Evolutionary conservation across 1,140 invertebrate genomes (phyloP), one percentile per base, ranked within the genome.

Genomic region (Drosophila sulfurigaster): DNA sequence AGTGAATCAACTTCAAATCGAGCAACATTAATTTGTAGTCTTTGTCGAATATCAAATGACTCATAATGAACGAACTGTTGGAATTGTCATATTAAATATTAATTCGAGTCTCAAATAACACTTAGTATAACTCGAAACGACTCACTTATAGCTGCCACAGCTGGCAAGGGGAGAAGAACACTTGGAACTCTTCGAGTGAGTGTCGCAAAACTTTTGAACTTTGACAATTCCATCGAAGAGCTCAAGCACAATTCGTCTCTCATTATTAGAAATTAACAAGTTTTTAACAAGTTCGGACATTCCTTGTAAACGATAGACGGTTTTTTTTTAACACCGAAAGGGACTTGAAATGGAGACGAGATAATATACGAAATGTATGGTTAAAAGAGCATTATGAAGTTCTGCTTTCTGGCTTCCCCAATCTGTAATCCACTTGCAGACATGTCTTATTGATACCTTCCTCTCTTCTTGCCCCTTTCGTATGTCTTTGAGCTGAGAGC

Each of bases 261-360:
- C 48, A 52, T 75, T 69, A 78, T 75, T 68, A 74, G 51, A 78
- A 82, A 79, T 85, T 75, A 69, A 75, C 62, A 85, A 85, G 75
- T 85, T 85, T 82, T 60, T 59, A 64, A 75, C 63, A 57, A 85
- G 58, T 78, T 85, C 20, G 46, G 35, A 72, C 70, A 30, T 35
- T 28, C 0, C 54, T 32, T 68, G 30, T 49, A 68, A 68, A 48
- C 28, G 45, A 43, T 30, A 30, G 45, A 38, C 10, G 30, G 10
- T 20, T 2, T 54, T 13, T 52, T 38, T 38, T 7, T 38, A 0
- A 4, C 3, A 25, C 20, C 3, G 20, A 25, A 25, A 25, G 3
- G 0, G 35, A 10, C 7, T 38, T 38, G 35, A 38, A 25, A 25
- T 25, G 20, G 3, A 20, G 20, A 20, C 20, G 20, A 20, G 20